These are phyloP conservation scores for Anodontia alba DNA, from an alignment of 2,888 invertebrate genomes.

Conservation along the genomic window DNA sequence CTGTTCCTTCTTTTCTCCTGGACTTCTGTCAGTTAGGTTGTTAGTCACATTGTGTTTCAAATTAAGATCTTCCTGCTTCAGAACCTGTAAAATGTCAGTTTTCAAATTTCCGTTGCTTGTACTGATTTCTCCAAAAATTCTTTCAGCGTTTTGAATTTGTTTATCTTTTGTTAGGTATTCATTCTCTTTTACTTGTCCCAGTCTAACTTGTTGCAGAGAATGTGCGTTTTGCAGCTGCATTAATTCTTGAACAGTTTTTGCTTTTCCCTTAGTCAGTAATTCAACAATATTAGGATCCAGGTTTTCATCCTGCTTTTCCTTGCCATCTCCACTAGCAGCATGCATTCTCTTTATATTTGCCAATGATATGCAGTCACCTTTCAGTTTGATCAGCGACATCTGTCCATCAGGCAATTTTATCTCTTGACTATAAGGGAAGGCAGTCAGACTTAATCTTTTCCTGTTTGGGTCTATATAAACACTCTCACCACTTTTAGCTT, in stretches of 20 bases:
- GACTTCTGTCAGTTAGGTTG: too few relatives aligned
- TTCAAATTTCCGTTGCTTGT: not conserved
- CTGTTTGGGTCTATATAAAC: not conserved
- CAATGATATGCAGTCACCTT: not conserved
- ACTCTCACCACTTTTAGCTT: not conserved
- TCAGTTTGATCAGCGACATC: conserved; percentile 37
- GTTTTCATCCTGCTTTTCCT: not conserved
- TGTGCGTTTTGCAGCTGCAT: not conserved
- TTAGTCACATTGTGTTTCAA: too few relatives aligned
- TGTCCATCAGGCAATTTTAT: conserved; percentile 65
- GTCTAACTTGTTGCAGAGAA: not conserved
- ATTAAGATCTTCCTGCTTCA: too few relatives aligned
- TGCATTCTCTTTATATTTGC: not conserved
- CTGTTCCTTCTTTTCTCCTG: too few relatives aligned
- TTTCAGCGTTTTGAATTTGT: too few relatives aligned
- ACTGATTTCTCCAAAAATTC: too few relatives aligned
- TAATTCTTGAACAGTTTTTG: not conserved
- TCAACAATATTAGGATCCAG: not conserved
- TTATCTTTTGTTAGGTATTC: not conserved
- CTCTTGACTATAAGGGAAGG: conserved; percentile 70
- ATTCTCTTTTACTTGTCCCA: not conserved
- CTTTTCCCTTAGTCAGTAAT: not conserved
- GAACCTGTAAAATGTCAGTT: not conserved
- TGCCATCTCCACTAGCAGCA: not conserved
- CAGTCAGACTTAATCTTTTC: not conserved